Evolutionary conservation across 1,140 invertebrate species (phyloP).

Genomic region (Rhagoletis zephyria): DNA sequence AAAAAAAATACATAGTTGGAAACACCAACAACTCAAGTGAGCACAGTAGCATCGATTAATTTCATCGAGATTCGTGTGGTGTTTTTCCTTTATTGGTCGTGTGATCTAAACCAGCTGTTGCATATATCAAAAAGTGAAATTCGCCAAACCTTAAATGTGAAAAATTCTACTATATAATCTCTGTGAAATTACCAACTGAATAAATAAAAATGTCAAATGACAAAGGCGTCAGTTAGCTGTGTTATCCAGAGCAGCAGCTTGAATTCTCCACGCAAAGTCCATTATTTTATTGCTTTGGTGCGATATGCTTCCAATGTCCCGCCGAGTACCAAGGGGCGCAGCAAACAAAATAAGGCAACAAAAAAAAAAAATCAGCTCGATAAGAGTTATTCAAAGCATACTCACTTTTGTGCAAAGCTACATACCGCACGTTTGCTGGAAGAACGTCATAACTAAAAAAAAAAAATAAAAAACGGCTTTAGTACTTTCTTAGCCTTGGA

Average conservation of each 20-base stretch:
- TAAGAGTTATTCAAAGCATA: neutral
- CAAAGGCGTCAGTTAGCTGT: neutral
- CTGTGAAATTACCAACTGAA: neutral
- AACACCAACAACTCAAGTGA: too few relatives aligned
- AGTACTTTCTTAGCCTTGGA: too few relatives aligned
- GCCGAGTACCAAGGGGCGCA: neutral
- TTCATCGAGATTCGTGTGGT: too few relatives aligned
- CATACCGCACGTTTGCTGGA: too few relatives aligned
- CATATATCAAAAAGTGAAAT: neutral
- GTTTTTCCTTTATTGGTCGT: too few relatives aligned
- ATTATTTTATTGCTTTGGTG: slow-evolving; percentile 5
- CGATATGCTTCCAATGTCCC: neutral
- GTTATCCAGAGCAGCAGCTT: neutral
- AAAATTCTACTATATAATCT: neutral
- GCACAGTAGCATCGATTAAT: too few relatives aligned
- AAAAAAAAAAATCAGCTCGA: neutral
- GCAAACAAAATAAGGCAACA: slow-evolving; percentile 2
- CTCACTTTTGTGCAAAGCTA: neutral
- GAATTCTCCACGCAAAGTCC: neutral
- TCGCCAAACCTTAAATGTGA: neutral
- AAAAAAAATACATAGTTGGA: too few relatives aligned
- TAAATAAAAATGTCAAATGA: neutral
- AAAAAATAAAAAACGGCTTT: too few relatives aligned
- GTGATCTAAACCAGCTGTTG: neutral
- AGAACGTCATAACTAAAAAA: too few relatives aligned